These are phyloP conservation scores for Vidua chalybeata DNA, from an alignment of 2,113 vertebrate species.

Conservation along the genomic window DNA sequence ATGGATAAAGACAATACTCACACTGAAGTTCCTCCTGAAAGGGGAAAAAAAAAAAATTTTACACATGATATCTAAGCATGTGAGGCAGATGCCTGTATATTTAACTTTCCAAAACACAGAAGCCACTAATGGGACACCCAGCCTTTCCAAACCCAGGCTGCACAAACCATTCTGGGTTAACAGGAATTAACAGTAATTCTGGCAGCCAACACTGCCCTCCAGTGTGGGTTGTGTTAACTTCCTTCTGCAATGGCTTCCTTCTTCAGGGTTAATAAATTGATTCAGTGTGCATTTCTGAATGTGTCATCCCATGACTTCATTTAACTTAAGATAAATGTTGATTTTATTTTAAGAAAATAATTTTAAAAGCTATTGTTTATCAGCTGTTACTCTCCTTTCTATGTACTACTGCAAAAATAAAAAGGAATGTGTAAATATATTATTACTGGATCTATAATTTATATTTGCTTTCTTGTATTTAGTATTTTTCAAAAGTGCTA, in stretches of 20 bases:
- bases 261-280: neutral
- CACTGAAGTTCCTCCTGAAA: neutral
- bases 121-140: neutral
- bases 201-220: neutral
- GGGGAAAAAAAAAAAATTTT: neutral
- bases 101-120: neutral
- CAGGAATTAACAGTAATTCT: neutral
- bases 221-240: neutral
- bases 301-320: neutral
- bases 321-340: neutral
- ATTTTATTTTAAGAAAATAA: neutral
- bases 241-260: neutral
- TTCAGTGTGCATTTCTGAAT: neutral
- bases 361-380: neutral
- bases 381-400: neutral
- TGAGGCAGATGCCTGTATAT: neutral
- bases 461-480: neutral
- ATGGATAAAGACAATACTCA: neutral
- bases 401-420: neutral
- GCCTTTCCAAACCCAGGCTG: neutral
- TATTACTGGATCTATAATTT: neutral
- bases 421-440: neutral
- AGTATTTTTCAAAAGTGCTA: neutral
- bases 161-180: neutral
- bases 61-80: neutral